Evolutionary conservation across 2,113 vertebrate genomes (phyloP), one percentile per base, ranked within the genome.

Genomic region (Ovis canadensis): DNA sequence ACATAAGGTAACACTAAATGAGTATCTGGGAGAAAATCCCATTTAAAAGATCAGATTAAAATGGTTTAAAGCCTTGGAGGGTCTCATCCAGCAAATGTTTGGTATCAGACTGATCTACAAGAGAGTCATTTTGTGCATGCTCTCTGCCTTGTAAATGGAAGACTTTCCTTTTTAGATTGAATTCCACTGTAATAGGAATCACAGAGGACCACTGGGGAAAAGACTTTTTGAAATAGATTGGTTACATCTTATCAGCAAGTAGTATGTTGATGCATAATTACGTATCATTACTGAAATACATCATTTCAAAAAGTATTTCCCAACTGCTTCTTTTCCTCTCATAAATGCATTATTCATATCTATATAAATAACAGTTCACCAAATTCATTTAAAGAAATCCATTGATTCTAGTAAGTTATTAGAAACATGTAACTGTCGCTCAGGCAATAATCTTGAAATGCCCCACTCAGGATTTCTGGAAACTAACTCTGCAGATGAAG

Each of bases 391-490:
- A 95, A 98, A 98, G 97, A 98, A 98, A 94, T 97, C 96, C 93
- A 94, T 97, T 52, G 89, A 94, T 88, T 98, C 97, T 98, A 98
- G 98, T 99, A 99, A 98, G 98, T 98, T 99, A 98, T 98, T 98
- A 99, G 98, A 92, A 97, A 98, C 97, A 97, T 98, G 98, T 96
- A 98, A 95, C 93, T 98, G 98, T 97, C 97, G 98, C 93, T 98
- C 98, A 98, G 31, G 97, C 98, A 98, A 96, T 97, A 98, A 98
- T 98, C 85, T 97, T 98, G 97, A 98, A 98, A 96, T 45, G 78
- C 97, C 78, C 97, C 96, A 91, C 97, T 98, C 81, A 36, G 71
- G 54, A 90, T 96, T 98, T 98, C 98, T 98, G 98, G 96, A 98
- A 98, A 97, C 93, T 97, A 97, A 84, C 93, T 98, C 94, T 27